phyloP scores from a whole-genome alignment of 1,140 invertebrate genomes.

The Acromyrmex heyeri region DNA sequence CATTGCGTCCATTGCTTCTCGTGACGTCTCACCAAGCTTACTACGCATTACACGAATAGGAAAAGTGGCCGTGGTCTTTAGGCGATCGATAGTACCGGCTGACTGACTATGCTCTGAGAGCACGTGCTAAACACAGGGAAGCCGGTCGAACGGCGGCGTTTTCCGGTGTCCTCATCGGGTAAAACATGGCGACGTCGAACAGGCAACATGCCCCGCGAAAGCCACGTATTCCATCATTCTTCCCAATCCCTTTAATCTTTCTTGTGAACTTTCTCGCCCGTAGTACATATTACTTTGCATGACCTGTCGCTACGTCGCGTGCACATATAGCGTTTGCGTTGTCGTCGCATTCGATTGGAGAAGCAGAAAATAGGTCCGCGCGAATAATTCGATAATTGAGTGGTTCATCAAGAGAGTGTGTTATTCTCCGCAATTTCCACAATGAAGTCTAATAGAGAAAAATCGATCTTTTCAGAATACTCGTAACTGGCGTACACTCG shows the following conservation, averaged over 20 bases:
- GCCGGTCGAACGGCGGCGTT: conserved; percentile 31
- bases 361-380: conserved; percentile 25
- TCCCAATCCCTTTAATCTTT: conserved; percentile 29
- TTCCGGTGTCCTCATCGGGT: conserved; percentile 38
- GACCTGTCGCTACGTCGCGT: conserved; percentile 11
- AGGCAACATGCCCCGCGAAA: conserved; percentile 20
- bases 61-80: conserved; percentile 69
- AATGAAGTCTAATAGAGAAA: not conserved
- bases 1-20: conserved; percentile 11
- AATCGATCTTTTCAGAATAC: conserved; percentile 21
- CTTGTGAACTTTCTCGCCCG: not conserved
- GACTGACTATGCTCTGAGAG: conserved; percentile 53
- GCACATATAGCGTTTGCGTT: conserved; percentile 10
- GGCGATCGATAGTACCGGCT: conserved; percentile 77
- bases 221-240: not conserved
- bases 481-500: not conserved
- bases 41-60: conserved; percentile 76
- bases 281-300: conserved; percentile 17
- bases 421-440: conserved; percentile 25
- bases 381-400: conserved; percentile 54
- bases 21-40: conserved; percentile 70
- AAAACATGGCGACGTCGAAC: conserved; percentile 42
- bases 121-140: conserved; percentile 68
- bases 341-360: conserved; percentile 22
- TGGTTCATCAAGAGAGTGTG: conserved; percentile 39